Evolutionary conservation across 2,888 invertebrate species (phyloP), one percentile per base, ranked within the genome.

Genomic region (Caradrina kadenii): DNA sequence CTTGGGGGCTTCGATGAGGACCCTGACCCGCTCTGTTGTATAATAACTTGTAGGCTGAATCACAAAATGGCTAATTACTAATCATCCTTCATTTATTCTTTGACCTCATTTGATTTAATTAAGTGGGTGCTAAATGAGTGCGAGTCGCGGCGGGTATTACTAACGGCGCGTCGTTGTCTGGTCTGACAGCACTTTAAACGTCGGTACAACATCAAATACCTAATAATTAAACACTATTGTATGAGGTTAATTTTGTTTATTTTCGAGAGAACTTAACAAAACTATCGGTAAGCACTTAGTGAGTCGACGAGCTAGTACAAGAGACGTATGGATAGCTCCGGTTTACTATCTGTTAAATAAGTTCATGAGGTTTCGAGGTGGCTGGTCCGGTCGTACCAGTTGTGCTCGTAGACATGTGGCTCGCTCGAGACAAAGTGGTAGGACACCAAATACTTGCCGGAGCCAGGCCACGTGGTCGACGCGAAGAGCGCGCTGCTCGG

Each of bases 51-150:
- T 10, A 69, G 26, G 31, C 58, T 74, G 76, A 80, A 74, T 83
- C 77, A 81, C 68, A 62, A 67, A 52, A 56, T 49, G 49, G 50
- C 77, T 82, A 70, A 81, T 80, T 73, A 83, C 73, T 73, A 81
- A 83, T 83, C 77, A 79, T 82, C 72, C 76, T 71, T 69, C 74
- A 49, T 83, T 80, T 74, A 78, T 67, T 65, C 42, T 73, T 71
- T 83, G 78, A 78, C 82, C 84, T 77, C 66, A 70, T 65, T 66
- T 83, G 80, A 83, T 83, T 83, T 83, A 64, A 83, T 83, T 64
- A 79, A 67, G 60, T 55, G 64, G 26, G 69, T 58, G 62, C 71
- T 52, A 70, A 75, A 73, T 71, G 49, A 58, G 42, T 63, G 60
- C 49, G 73, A 54, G 67, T 61, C 42, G 49, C 21, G 50, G 50